Evolutionary conservation across 2,797 vertebrate species (phyloP).

Genomic region (Poecilia velifera): DNA sequence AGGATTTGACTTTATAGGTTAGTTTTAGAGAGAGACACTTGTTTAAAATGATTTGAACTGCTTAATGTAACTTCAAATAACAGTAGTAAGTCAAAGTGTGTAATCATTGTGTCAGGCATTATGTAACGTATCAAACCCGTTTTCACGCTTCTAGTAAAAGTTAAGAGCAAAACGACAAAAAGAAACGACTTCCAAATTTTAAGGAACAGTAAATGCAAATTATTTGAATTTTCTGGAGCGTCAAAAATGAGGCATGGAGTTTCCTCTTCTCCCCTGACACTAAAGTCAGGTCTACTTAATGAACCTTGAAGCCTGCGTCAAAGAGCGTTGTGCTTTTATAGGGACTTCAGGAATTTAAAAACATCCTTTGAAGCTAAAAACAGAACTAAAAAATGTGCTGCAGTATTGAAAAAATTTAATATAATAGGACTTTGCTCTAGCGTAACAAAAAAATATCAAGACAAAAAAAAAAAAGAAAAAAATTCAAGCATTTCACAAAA

Average conservation of each 20-base stretch:
- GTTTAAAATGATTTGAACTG: background rate
- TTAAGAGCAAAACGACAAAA: background rate
- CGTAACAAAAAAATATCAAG: background rate
- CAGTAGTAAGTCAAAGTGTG: background rate
- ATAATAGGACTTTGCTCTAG: background rate
- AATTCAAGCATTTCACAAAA: background rate
- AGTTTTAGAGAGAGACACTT: background rate
- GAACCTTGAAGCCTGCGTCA: background rate
- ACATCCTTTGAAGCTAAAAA: background rate
- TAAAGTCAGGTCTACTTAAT: background rate
- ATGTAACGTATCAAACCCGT: background rate
- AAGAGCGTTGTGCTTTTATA: background rate
- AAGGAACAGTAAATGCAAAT: background rate
- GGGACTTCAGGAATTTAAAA: background rate
- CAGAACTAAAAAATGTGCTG: background rate
- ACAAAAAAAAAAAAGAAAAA: background rate
- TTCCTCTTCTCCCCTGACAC: background rate
- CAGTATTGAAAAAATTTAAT: background rate
- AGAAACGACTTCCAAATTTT: background rate
- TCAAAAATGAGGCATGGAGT: background rate
- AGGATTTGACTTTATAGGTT: background rate
- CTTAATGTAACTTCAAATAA: background rate
- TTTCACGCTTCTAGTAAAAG: background rate
- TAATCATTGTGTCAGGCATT: background rate
- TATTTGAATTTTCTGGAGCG: background rate